A percentile compares a stretch with the other conserved stretches of the same genome.
Evolutionary conservation across 2,113 vertebrate species (phyloP).

Genomic region (Odontesthes bonariensis): DNA sequence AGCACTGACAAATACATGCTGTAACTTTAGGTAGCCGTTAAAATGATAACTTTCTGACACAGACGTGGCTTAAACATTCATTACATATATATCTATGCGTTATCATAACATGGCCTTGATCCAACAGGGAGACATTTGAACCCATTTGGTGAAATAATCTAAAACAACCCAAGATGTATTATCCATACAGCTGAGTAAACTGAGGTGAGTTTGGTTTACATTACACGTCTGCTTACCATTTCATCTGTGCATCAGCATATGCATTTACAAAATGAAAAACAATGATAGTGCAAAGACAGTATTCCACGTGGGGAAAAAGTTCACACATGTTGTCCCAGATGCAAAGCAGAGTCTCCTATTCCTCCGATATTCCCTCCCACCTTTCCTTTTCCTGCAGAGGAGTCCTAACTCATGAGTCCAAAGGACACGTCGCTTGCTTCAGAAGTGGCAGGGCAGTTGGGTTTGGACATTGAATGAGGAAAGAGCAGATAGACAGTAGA

Average conservation of each 20-base stretch:
- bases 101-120: conserved; percentile 7
- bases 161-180: too few species aligned
- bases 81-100: conserved; percentile 10
- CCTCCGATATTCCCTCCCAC: conserved; percentile 27
- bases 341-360: conserved; percentile 36
- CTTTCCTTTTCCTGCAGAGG: conserved; percentile 11
- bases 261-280: conserved; percentile 19
- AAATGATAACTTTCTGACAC: not conserved
- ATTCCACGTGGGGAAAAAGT: conserved; percentile 12
- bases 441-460: conserved; percentile 43
- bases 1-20: conserved; percentile 14
- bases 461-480: conserved; percentile 48
- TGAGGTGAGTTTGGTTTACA: not conserved
- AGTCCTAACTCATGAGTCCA: conserved; percentile 71
- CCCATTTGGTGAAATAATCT: not conserved
- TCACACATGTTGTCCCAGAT: conserved; percentile 24
- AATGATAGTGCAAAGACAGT: conserved; percentile 8
- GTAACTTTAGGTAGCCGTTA: not conserved
- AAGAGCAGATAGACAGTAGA: conserved; percentile 31
- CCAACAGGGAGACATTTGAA: conserved; percentile 1
- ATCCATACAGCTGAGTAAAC: not conserved
- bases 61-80: not conserved
- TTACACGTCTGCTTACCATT: conserved; percentile 16
- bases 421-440: conserved; percentile 80
- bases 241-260: conserved; percentile 5